These are phyloP conservation scores for Dryococelus australis DNA, from an alignment of 2,888 invertebrate genomes.

Conservation along the genomic window DNA sequence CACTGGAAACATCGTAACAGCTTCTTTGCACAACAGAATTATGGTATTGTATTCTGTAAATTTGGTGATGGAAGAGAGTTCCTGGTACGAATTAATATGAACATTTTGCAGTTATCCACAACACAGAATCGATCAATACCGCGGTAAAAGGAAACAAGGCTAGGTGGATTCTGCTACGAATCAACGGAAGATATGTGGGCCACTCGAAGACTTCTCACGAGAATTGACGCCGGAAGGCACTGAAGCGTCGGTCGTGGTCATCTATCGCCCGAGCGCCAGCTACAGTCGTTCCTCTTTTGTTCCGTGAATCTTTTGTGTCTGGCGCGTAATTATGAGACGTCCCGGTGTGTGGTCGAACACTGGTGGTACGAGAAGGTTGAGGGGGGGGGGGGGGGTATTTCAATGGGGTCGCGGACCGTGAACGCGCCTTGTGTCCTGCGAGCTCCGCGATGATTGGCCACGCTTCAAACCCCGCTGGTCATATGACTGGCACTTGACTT, in stretches of 20 bases:
- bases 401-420: neutral
- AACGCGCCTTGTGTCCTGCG: neutral
- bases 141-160: too few relatives aligned
- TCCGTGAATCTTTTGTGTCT: neutral
- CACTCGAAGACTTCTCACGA: too few relatives aligned
- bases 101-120: too few relatives aligned
- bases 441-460: neutral
- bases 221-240: neutral
- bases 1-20: too few relatives aligned
- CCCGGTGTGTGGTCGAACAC: neutral
- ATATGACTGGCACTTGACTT: conserved; percentile 3
- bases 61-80: too few relatives aligned
- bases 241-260: neutral
- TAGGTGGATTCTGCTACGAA: too few relatives aligned
- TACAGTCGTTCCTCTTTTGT: neutral
- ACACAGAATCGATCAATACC: too few relatives aligned
- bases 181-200: too few relatives aligned
- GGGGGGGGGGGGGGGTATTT: neutral
- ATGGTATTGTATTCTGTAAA: too few relatives aligned
- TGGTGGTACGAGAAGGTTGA: too few relatives aligned
- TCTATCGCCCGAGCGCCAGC: neutral
- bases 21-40: too few relatives aligned
- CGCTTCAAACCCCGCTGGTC: neutral
- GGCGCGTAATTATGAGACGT: neutral
- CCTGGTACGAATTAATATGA: too few relatives aligned